These are phyloP conservation scores for Taxidea taxus DNA, from an alignment of 2,113 vertebrate genomes.

Conservation along the genomic window DNA sequence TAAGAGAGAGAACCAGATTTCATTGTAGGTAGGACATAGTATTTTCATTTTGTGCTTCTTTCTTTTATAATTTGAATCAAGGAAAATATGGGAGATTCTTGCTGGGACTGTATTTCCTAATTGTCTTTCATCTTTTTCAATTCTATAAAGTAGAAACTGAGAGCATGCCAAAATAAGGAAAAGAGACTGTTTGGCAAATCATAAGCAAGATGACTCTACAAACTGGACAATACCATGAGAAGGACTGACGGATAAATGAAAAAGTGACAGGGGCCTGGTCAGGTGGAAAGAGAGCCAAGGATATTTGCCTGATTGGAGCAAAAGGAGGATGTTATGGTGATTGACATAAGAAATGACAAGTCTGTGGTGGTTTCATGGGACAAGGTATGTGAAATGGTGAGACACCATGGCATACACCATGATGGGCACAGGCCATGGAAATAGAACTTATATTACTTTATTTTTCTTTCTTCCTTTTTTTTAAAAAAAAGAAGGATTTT, in stretches of 20 bases:
- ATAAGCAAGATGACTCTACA: not conserved
- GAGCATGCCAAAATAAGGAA: not conserved
- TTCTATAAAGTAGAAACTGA: not conserved
- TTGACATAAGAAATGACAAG: not conserved
- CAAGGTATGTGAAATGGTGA: not conserved
- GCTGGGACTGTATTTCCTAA: not conserved
- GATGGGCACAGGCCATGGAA: not conserved
- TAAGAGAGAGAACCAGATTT: not conserved
- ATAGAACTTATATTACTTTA: not conserved
- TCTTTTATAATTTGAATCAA: not conserved
- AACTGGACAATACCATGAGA: not conserved
- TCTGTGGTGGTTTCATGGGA: not conserved
- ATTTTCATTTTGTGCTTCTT: not conserved
- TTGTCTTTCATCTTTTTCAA: not conserved
- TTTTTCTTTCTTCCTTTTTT: not conserved
- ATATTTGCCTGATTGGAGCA: not conserved
- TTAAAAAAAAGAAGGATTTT: not conserved
- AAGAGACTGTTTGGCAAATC: not conserved
- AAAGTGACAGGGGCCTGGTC: not conserved
- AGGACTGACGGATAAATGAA: not conserved
- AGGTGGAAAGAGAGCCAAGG: not conserved
- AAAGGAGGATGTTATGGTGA: not conserved
- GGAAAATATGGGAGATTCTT: not conserved
- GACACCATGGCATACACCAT: accelerated
- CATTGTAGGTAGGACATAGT: not conserved